Evolutionary conservation across 2,797 vertebrate species (phyloP), one percentile per base, ranked within the genome.

Genomic region (Smutsia gigantea): DNA sequence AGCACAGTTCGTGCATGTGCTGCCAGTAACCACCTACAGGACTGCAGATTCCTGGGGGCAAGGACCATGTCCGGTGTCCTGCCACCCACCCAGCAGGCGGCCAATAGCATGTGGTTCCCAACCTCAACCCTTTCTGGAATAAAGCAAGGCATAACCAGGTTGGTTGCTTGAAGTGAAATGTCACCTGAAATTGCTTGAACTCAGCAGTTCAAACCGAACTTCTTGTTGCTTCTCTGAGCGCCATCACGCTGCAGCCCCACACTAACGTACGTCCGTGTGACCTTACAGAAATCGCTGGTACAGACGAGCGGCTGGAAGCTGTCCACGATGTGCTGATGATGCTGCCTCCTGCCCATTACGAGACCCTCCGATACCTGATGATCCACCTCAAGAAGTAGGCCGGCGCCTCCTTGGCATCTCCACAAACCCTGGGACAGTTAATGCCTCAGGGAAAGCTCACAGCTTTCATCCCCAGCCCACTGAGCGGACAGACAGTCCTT

Each of bases 331-430:
- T 99, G 91, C 98, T 99, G 98, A 98, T 99, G 98, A 98, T 99
- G 97, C 99, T 99, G 95, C 99, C 99, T 37, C 99, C 99, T 5
- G 99, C 99, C 71, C 99, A 99, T 98, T 99, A 99, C 0, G 99
- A 99, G 98, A 99, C 99, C 25, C 99, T 99, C 75, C 99, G 99
- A 90, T 99, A 98, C 97, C 98, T 99, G 93, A 99, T 99, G 98
- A 98, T 98, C 97, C 99, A 99, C 97, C 99, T 99, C 90, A 99
- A 99, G 98, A 99, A 99, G 99, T 99, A 98, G 98, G 98, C 94
- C 87, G 25, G 7, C 8, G 1, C 14, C 83, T 66, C 55, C 0
- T 4, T 78, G 34, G 5, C 0, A 0, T 13, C 0, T 14, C 27
- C 0, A 1, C 10, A 18, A 21, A 15, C 18, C 31, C 34, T 5